Evolutionary conservation across 2,797 vertebrate genomes (phyloP), one percentile per base, ranked within the genome.

Genomic region (Fratercula arctica): DNA sequence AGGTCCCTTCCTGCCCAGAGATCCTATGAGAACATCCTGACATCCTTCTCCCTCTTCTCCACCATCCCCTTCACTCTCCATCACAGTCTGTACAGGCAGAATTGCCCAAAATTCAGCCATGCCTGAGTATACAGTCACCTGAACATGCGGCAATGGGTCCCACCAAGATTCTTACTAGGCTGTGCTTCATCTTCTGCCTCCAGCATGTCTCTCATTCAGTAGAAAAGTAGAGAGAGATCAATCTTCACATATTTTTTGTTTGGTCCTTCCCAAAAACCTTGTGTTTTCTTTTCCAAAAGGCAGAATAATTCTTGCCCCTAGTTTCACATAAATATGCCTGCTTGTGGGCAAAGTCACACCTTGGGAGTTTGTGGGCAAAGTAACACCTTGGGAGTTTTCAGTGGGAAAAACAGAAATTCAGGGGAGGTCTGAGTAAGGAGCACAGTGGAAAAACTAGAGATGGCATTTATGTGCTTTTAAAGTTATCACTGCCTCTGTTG

Each of bases 151-250:
- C 33, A 50, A 41, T 0, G 0, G 16, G 41, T 25, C 17, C 63
- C 35, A 54, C 43, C 28, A 16, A 59, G 59, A 67, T 7, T n/a
- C 21, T 63, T 46, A 33, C 3, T 11, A 46, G 39, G 41, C 12
- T 85, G 13, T 37, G 29, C 35, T 85, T 80, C 63, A 53, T 46
- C 39, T 70, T n/a, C 54, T 85, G 85, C 82, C 51, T 89, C 60
- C 59, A 85, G 43, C 56, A 74, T 10, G 5, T 29, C 37, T 35
- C 11, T 70, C 4, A 8, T 54, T 85, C 60, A 31, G 31, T 6
- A 39, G 17, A 56, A 66, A 76, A 33, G 18, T 21, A 23, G 23
- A 73, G 13, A 56, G 11, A 51, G 2, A 24, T 26, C 0, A 0
- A 3, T 88, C 60, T 78, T 20, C 50, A 51, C 2, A 1, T 33